Evolutionary conservation across 2,888 invertebrate genomes (phyloP), one percentile per base, ranked within the genome.

Genomic region (Ellobium chinense): DNA sequence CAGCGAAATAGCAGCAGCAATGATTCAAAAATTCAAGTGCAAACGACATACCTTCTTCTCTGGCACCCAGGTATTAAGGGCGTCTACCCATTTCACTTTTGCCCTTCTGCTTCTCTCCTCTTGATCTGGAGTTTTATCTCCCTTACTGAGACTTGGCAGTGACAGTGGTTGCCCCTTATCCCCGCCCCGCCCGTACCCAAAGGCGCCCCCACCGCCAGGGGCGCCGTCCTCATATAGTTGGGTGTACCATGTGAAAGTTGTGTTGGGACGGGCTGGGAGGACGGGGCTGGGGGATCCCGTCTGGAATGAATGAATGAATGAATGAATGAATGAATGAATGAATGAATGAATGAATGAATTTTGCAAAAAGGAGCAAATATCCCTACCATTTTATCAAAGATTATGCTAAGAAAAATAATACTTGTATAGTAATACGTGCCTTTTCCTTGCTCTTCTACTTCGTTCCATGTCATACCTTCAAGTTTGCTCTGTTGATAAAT

Each of bases 51-150:
- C 89, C 87, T 88, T 84, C 54, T 82, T 83, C 65, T 88, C 86
- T 27, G 89, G 85, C 3, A 89, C 84, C 89, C 89, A 89, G 81
- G 87, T 85, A 73, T 87, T 87, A 24, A 89, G 86, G 1, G 88
- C 86, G 72, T 89, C 89, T 36, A 88, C 85, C 89, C 89, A 88
- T 21, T 84, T 85, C 18, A 89, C 83, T 46, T 85, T 74, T 9
- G 62, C n/a, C 62, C 18, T 62, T 37, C 63, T 74, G 37, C 27
- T 27, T 56, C 29, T 74, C 46, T 63, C 27, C 63, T 63, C 39
- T 21, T 39, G 24, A 12, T 56, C 27, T 9, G 56, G 27, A 1
- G 21, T 1, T 9, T 34, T 46, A 3, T n/a, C 60, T 58, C 39
- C 34, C 14, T 31, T 1, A 27, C n/a, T 34, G 9, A 46, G 46